These are phyloP conservation scores for Drosophila chauvacae DNA, from an alignment of 1,140 invertebrate genomes.

Conservation along the genomic window DNA sequence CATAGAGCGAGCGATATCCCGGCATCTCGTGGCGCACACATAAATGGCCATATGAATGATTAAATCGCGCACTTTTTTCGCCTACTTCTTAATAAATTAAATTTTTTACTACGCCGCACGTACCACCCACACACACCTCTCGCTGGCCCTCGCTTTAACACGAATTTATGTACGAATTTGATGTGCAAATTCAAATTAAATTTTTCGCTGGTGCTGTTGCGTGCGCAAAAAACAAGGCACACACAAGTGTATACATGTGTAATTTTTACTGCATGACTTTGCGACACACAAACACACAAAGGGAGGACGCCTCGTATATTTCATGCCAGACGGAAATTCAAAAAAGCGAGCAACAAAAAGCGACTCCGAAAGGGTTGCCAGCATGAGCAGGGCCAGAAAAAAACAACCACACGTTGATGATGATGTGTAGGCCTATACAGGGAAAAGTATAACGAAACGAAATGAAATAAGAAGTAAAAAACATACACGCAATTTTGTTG, in stretches of 20 bases:
- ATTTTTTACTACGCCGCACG: conserved; percentile 43
- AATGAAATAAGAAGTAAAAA: conserved; percentile 16
- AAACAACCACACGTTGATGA: conserved; percentile 47
- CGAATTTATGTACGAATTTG: conserved; percentile 69
- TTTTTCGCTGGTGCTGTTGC: conserved; percentile 54
- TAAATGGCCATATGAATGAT: conserved; percentile 72
- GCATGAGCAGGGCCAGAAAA: not conserved
- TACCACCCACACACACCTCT: not conserved
- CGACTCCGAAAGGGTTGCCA: conserved; percentile 59
- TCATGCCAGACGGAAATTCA: conserved; percentile 72
- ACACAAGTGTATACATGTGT: conserved; percentile 31
- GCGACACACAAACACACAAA: conserved; percentile 49
- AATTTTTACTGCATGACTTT: conserved; percentile 64
- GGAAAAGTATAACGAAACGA: not conserved
- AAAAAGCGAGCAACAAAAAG: conserved; percentile 55
- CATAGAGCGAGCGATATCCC: conserved; percentile 38
- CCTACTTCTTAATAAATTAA: conserved; percentile 52
- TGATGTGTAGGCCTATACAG: conserved; percentile 70
- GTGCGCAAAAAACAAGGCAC: conserved; percentile 17
- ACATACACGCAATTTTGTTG: conserved; percentile 60
- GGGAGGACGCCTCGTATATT: conserved; percentile 61
- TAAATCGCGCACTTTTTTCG: conserved; percentile 40
- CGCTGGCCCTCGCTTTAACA: conserved; percentile 47
- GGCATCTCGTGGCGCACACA: conserved; percentile 35
- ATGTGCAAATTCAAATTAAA: conserved; percentile 82